Conservation (phyloP, 1,140 invertebrate genomes). For the Scaptomyza hsui region DNA sequence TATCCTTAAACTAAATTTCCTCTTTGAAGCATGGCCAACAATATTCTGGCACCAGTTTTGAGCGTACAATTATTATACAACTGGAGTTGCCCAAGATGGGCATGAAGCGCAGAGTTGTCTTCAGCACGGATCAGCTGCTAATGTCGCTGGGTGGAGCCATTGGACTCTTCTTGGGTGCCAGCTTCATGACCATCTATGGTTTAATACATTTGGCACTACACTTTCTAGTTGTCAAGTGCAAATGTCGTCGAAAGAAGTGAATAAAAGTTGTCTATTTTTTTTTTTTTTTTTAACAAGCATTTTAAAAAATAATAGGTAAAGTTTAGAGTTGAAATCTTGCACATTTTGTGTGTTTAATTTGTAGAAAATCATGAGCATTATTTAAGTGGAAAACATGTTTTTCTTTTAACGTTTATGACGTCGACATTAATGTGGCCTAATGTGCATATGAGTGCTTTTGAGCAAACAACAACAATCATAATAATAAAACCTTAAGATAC, state of each 20-base stretch:
- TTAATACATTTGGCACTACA: constrained; percentile 53
- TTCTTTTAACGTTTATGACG: constrained; percentile 20
- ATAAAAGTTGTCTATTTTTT: not conserved
- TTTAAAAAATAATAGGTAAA: no score
- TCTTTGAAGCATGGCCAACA: constrained; percentile 34
- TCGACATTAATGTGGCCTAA: constrained; percentile 30
- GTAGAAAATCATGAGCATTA: not conserved
- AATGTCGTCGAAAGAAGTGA: not conserved
- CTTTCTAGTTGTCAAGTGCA: constrained; percentile 53
- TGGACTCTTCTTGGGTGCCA: constrained; percentile 77
- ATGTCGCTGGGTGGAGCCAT: constrained; percentile 79
- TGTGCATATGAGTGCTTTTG: constrained; percentile 32
- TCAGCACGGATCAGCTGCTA: constrained; percentile 76
- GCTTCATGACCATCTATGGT: constrained; percentile 74
- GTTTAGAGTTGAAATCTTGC: not conserved
- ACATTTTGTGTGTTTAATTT: not conserved
- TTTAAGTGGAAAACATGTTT: constrained; percentile 25
- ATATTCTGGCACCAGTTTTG: constrained; percentile 56
- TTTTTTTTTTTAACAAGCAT: no score
- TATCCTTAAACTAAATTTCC: not conserved
- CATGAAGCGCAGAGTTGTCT: constrained; percentile 75
- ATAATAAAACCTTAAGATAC: constrained; percentile 23
- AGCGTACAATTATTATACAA: constrained; percentile 63
- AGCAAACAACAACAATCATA: constrained; percentile 7
- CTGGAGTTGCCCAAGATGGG: constrained; percentile 69